Base-by-base conservation (phyloP, 2,888 invertebrate genomes). In the Hydriomena furcata region DNA sequence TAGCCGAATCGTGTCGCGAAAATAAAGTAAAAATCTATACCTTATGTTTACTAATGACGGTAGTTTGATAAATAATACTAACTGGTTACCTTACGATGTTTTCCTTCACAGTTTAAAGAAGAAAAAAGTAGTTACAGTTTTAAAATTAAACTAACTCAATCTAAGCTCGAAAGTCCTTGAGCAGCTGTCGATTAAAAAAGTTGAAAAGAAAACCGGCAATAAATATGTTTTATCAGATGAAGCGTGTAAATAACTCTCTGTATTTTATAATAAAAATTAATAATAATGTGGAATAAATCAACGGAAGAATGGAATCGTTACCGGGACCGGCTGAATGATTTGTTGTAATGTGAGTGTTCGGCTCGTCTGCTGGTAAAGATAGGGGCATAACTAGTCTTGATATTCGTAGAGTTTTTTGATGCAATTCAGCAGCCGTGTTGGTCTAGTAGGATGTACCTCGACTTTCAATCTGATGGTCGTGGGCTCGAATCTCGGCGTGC, bases 271-370 rank as follows among this genome's bases (percentile, higher is more conserved):
- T 79, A 73, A 74, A 76, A 84, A 87, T 84, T 88, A 88, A 86
- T 88, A 90, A 86, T 89, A 89, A 86, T 84, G 79, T 73, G 80
- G 78, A 82, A 88, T 89, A 90, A 89, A 88, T 88, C 88, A 90
- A 88, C 85, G 82, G 80, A 82, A 82, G 86, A 87, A 87, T 88
- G 87, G 84, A 84, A 87, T 79, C 80, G 75, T 82, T 76, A 81
- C 79, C 70, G 79, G 79, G 72, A 71, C 71, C 74, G 80, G 74
- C 71, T 85, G 89, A 89, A 88, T 88, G 89, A 90, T 90, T 88
- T 90, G 88, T 88, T 81, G 85, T 86, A 84, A 84, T 86, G 83
- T 76, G 82, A 84, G 82, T 76, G 77, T 75, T 72, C 73, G 73
- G 66, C 71, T 79, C 76, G 79, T 78, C 82, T 79, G 81, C 63